These are phyloP conservation scores for Agonopterix alstromeriana DNA, from an alignment of 2,888 invertebrate genomes.

Conservation along the genomic window DNA sequence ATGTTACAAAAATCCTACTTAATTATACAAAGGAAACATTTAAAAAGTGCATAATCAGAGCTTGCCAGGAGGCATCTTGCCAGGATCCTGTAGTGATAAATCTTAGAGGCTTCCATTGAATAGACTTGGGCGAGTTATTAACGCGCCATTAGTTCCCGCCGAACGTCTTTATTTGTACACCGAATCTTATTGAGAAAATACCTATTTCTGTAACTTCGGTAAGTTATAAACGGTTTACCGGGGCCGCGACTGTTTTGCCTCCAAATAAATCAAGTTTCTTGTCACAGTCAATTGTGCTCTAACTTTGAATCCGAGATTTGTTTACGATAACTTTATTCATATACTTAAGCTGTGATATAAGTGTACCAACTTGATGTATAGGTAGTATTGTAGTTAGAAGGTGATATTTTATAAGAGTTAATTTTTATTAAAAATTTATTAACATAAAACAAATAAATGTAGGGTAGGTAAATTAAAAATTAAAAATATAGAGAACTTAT, in stretches of 20 bases:
- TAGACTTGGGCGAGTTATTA: constrained; percentile 68
- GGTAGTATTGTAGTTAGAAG: too few species aligned
- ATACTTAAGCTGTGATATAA: too few species aligned
- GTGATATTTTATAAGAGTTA: too few species aligned
- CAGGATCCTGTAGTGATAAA: constrained; percentile 70
- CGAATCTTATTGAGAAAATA: constrained; percentile 32
- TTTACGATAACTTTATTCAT: too few species aligned
- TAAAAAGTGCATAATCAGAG: constrained; percentile 59
- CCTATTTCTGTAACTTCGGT: constrained; percentile 2
- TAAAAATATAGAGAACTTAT: too few species aligned
- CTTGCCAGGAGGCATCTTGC: constrained; percentile 70
- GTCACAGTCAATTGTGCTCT: constrained; percentile 17
- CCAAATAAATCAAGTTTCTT: constrained; percentile 32
- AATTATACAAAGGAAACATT: constrained; percentile 12
- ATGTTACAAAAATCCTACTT: too few species aligned
- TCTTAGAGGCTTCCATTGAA: constrained; percentile 63
- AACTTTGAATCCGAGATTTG: neutral
- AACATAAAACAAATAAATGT: too few species aligned
- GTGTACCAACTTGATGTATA: too few species aligned
- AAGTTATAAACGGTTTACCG: constrained; percentile 8
- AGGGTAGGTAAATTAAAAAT: too few species aligned
- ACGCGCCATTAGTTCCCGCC: constrained; percentile 64
- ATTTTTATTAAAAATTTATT: too few species aligned
- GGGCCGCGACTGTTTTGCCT: constrained; percentile 15
- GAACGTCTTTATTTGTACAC: constrained; percentile 64